Evolutionary conservation across 2,797 vertebrate genomes (phyloP), one percentile per base, ranked within the genome.

Genomic region (Sebastes minor): DNA sequence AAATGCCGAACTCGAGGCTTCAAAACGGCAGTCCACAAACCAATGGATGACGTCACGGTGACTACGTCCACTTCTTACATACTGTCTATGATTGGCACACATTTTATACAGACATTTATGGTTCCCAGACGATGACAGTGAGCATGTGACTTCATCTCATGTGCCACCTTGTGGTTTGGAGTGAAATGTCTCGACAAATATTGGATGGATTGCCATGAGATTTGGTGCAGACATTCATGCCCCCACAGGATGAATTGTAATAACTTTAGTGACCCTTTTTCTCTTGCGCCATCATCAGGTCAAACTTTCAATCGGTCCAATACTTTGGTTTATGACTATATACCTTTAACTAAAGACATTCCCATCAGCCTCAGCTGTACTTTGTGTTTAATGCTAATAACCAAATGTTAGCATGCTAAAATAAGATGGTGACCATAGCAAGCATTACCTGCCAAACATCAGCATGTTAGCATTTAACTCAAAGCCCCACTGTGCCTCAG

Each of bases 251-350:
- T 18, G 16, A 46, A 46, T 18, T 46, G 42, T 42, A 42, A 42
- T 46, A 46, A 1, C 42, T 46, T 18, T 46, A 16, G 0, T 46
- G 16, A 49, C 46, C 18, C 46, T 49, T 18, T 49, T 49, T 0
- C 46, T 49, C 16, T 49, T 0, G 46, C 18, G 18, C 3, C 16
- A 20, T 49, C 8, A 46, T 46, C 42, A 1, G 42, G 42, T 46
- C 42, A 46, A 46, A 18, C 46, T 49, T 49, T 49, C 1, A 49
- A 20, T 49, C 46, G 3, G 42, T 46, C 42, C 16, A 46, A 46
- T 46, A 46, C 42, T 46, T 46, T 18, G 42, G 16, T 46, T 46
- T 46, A 18, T 46, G 46, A 49, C 46, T 20, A 20, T 20, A 20
- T 49, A 49, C 18, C 18, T 28, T 59, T 11, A 27, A 42, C 22